phyloP scores from a whole-genome alignment of 1,140 invertebrate species.

The Sesamia nonagrioides region DNA sequence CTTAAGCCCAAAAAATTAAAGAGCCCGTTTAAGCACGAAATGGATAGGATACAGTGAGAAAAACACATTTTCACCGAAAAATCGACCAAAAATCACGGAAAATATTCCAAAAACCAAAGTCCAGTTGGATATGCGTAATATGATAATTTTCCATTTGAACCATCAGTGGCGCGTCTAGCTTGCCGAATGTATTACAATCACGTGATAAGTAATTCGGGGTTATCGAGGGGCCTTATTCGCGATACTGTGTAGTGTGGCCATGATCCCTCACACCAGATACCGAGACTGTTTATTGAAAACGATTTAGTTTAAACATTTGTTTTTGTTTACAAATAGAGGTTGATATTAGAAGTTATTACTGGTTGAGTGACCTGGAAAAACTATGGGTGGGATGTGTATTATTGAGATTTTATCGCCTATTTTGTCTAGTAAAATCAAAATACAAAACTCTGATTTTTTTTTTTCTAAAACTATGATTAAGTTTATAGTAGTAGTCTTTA shows the following conservation, averaged over 20 bases:
- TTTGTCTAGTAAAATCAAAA: neutral
- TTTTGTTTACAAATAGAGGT: slow-evolving; percentile 32
- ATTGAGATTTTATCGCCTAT: neutral
- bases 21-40: too few relatives aligned
- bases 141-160: slow-evolving; percentile 46
- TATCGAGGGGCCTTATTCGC: slow-evolving; percentile 79
- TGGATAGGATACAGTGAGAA: too few relatives aligned
- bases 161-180: slow-evolving; percentile 45
- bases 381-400: too few relatives aligned
- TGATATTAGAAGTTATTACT: neutral
- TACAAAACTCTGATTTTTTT: too few relatives aligned
- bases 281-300: slow-evolving; percentile 36
- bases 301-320: slow-evolving; percentile 5
- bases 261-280: slow-evolving; percentile 37
- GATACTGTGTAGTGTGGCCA: slow-evolving; percentile 67
- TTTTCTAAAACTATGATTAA: too few relatives aligned
- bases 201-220: slow-evolving; percentile 84
- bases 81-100: neutral
- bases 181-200: slow-evolving; percentile 73
- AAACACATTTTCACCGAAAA: too few relatives aligned
- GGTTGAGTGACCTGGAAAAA: slow-evolving; percentile 29
- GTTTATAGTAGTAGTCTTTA: too few relatives aligned
- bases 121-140: slow-evolving; percentile 23
- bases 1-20: too few relatives aligned
- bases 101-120: slow-evolving; percentile 9